These are phyloP conservation scores for Cyrtodaria siliqua DNA, from an alignment of 2,888 invertebrate species.

Conservation along the genomic window DNA sequence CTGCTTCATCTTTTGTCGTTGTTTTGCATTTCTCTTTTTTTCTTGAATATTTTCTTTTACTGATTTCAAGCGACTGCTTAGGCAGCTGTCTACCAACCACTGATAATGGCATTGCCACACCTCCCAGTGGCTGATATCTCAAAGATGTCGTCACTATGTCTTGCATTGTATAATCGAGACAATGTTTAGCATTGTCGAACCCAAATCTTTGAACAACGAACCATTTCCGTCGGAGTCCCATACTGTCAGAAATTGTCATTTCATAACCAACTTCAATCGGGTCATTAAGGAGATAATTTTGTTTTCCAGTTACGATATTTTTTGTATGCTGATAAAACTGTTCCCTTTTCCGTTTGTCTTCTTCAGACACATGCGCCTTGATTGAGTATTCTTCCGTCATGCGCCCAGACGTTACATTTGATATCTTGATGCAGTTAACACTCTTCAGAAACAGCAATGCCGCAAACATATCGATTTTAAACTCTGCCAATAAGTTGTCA, in stretches of 20 bases:
- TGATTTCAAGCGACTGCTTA: background rate
- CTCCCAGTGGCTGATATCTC: conserved; percentile 68
- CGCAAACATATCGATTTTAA: conserved; percentile 36
- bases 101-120: conserved; percentile 67
- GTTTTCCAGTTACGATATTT: background rate
- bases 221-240: conserved; percentile 53
- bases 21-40: too few relatives aligned
- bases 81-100: background rate
- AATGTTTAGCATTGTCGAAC: conserved; percentile 52
- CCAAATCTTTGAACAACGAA: conserved; percentile 74
- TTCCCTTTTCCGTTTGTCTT: conserved; percentile 11
- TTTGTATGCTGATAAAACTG: conserved; percentile 31
- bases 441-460: conserved; percentile 50
- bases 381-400: conserved; percentile 52
- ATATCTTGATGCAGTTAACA: conserved; percentile 27
- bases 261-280: conserved; percentile 29
- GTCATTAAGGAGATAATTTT: background rate
- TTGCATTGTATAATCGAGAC: too few relatives aligned
- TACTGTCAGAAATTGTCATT: conserved; percentile 20
- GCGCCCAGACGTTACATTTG: conserved; percentile 35
- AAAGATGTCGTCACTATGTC: too few relatives aligned
- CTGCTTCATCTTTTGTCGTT: too few relatives aligned
- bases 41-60: background rate
- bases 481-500: conserved; percentile 14
- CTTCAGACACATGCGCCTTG: conserved; percentile 20